Evolutionary conservation across 2,888 invertebrate species (phyloP).

Genomic region (Brachypalpus laphriformis): DNA sequence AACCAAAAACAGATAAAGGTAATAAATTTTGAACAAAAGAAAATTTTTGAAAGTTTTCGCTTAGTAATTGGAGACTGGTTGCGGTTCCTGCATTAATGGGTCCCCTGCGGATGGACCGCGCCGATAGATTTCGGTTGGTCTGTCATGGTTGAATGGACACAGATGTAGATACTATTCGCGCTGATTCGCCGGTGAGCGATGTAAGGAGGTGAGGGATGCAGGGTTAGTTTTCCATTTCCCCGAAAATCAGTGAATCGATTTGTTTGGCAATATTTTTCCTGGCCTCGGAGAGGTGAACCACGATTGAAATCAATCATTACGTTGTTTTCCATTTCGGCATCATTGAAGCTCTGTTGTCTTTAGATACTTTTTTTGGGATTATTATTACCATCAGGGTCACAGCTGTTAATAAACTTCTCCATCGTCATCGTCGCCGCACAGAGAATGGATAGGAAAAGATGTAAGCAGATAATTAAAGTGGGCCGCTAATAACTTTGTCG

Average conservation of each 20-base stretch:
- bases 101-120: conserved; percentile 33
- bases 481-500: conserved; percentile 21
- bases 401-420: conserved; percentile 34
- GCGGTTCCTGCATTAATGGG: conserved; percentile 68
- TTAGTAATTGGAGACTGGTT: conserved; percentile 66
- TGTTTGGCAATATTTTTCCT: conserved; percentile 4
- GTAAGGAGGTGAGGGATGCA: no score
- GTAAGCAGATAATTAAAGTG: conserved; percentile 44
- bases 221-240: background rate
- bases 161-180: background rate
- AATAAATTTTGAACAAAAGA: conserved; percentile 70
- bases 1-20: conserved; percentile 49
- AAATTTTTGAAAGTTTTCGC: conserved; percentile 67
- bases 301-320: conserved; percentile 29
- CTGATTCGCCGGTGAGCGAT: no score
- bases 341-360: background rate
- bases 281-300: background rate
- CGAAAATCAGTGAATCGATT: conserved; percentile 33
- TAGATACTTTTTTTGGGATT: background rate
- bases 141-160: conserved; percentile 26
- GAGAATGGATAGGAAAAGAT: background rate
- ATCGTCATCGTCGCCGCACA: background rate
- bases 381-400: conserved; percentile 12
- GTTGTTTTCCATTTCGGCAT: conserved; percentile 34
- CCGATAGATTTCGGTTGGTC: conserved; percentile 10